These are phyloP conservation scores for Calameuta filiformis DNA, from an alignment of 2,888 invertebrate genomes.

Conservation along the genomic window DNA sequence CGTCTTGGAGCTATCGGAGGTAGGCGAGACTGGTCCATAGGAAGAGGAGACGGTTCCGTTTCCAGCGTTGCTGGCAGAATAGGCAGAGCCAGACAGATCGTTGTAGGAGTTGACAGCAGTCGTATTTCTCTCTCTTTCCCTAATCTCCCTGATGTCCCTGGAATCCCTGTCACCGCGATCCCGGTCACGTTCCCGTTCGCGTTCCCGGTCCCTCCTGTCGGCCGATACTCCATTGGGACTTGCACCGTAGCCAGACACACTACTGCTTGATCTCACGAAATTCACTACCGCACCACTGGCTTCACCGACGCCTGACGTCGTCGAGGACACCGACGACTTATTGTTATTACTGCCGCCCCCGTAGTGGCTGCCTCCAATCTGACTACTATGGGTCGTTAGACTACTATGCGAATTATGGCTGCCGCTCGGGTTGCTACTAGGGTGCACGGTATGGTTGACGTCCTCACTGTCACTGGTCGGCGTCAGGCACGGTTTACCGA, in stretches of 20 bases:
- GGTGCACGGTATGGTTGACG: constrained; percentile 18
- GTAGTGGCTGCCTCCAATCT: constrained; percentile 17
- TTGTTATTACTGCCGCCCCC: constrained; percentile 19
- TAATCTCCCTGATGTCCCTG: constrained; percentile 28
- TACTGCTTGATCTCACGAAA: constrained; percentile 13
- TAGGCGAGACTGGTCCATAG: constrained; percentile 22
- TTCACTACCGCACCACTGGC: constrained; percentile 20
- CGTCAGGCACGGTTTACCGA: constrained; percentile 43
- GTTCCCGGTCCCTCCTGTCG: constrained; percentile 45
- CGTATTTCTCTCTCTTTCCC: constrained; percentile 26
- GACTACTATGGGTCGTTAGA: constrained; percentile 38
- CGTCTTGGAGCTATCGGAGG: constrained; percentile 39
- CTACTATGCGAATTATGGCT: constrained; percentile 46
- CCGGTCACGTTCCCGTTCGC: constrained; percentile 37
- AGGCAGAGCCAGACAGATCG: constrained; percentile 23
- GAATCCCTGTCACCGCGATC: constrained; percentile 31
- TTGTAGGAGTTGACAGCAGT: constrained; percentile 25
- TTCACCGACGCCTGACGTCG: constrained; percentile 8
- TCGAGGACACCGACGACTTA: constrained; percentile 14
- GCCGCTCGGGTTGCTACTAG: constrained; percentile 29
- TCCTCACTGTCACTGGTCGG: constrained; percentile 52
- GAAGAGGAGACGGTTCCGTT: constrained; percentile 15
- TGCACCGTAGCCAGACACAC: constrained; percentile 27
- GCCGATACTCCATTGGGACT: constrained; percentile 34
- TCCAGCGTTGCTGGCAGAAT: neutral